Evolutionary conservation across 2,888 invertebrate species (phyloP).

Genomic region (Caenorhabditis sp.): DNA sequence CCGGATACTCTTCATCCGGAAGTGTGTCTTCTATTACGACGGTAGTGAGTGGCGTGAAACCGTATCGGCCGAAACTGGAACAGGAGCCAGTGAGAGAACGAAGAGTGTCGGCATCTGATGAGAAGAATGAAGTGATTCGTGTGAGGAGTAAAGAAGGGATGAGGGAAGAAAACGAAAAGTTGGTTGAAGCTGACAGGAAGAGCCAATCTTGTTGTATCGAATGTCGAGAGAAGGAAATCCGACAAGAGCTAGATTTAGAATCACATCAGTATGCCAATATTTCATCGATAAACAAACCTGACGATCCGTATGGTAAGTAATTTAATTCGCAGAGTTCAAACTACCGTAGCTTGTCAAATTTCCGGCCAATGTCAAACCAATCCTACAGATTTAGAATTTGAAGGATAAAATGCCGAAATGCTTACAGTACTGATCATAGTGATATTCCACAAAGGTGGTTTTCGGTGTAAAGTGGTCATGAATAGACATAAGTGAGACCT

Average conservation of each 20-base stretch:
- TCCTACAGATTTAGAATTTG: no score
- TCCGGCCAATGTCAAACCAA: no score
- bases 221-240: slow-evolving; percentile 60
- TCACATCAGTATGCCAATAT: slow-evolving; percentile 60
- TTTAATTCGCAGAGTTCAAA: no score
- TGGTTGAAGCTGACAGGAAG: slow-evolving; percentile 11
- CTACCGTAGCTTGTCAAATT: no score
- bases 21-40: slow-evolving; percentile 51
- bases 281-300: slow-evolving; percentile 16
- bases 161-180: slow-evolving; percentile 10
- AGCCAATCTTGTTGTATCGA: slow-evolving; percentile 56
- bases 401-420: no score
- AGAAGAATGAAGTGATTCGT: background rate
- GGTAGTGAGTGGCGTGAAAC: slow-evolving; percentile 42
- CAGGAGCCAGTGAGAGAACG: background rate
- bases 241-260: slow-evolving; percentile 36
- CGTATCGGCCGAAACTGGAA: slow-evolving; percentile 45
- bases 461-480: no score
- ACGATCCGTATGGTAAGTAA: slow-evolving; percentile 50
- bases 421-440: no score
- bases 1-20: slow-evolving; percentile 56
- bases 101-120: background rate
- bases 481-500: no score
- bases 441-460: no score
- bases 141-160: background rate